Conservation (phyloP, 2,797 vertebrate species). For the Rhinatrema bivittatum region DNA sequence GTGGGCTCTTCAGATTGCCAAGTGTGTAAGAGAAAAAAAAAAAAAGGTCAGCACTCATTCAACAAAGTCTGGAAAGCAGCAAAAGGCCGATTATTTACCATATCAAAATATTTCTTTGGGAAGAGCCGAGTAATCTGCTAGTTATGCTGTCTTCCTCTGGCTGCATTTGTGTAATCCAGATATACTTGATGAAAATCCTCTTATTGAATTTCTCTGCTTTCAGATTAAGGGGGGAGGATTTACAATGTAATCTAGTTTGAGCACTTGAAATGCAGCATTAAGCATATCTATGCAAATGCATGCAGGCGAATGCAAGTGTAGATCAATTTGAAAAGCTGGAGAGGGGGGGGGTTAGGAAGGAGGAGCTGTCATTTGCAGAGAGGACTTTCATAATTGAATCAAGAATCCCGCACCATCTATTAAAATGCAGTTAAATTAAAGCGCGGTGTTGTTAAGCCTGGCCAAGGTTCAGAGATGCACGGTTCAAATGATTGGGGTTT, state of each 20-base stretch:
- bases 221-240: constrained; percentile 1
- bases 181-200: fast-evolving
- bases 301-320: constrained; percentile 20
- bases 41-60: no score
- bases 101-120: no score
- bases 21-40: no score
- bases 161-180: not conserved
- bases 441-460: no score
- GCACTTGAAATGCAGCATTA: constrained; percentile 11
- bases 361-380: constrained; percentile 30
- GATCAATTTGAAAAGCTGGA: not conserved
- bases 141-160: not conserved
- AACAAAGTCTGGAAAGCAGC: no score
- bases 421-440: constrained; percentile 20
- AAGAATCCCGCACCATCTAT: constrained; percentile 28
- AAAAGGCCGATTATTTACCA: no score
- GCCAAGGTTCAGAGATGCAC: no score
- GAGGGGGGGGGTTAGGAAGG: no score
- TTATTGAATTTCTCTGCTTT: not conserved
- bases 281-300: constrained; percentile 28
- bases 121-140: no score
- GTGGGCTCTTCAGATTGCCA: no score
- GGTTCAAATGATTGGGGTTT: no score
- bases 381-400: constrained; percentile 33
- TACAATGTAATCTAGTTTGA: constrained; percentile 7